Evolutionary conservation across 2,888 invertebrate genomes (phyloP), one percentile per base, ranked within the genome.

Genomic region (Drosophila mimetica): DNA sequence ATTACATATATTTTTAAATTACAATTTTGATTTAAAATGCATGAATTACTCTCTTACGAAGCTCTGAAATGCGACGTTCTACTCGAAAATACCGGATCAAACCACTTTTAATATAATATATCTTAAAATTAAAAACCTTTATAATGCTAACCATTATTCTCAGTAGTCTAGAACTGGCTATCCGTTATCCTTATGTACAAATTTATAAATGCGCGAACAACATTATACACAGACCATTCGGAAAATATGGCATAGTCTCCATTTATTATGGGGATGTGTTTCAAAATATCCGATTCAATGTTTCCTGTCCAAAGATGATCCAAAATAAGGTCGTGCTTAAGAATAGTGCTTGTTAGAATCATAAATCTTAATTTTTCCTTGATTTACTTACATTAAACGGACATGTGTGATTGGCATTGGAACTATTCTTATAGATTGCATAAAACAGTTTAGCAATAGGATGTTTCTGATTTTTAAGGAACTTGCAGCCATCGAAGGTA

Each of bases 371-470:
- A 14, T 3, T 30, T 8, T 1, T 8, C 1, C 14, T 1, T 0
- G 20, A n/a, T 22, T 20, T 36, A 57, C 69, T 66, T 30, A 58
- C 52, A 32, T 58, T 13, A 22, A 44, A 69, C 0, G 77, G 77
- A 41, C 77, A 77, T 0, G 76, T 63, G 28, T 77, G 77, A 41
- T 77, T 79, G 2, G 66, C 0, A 36, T 79, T 77, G 9, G 74
- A 50, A 9, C n/a, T 16, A 3, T 63, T 9, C 18, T 7, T 37
- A 18, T 67, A 44, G 0, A 41, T 22, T 0, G 39, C 7, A 28
- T 64, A 74, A 1, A 79, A 20, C 0, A 47, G 1, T 1, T 50
- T 71, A 0, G 60, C 0, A 8, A 79, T 4, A 0, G 42, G 36
- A 52, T 70, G 50, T 0, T 39, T 28, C 20, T 14, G 51, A 7